These are phyloP conservation scores for Papilio helenus DNA, from an alignment of 1,140 invertebrate species.

Conservation along the genomic window DNA sequence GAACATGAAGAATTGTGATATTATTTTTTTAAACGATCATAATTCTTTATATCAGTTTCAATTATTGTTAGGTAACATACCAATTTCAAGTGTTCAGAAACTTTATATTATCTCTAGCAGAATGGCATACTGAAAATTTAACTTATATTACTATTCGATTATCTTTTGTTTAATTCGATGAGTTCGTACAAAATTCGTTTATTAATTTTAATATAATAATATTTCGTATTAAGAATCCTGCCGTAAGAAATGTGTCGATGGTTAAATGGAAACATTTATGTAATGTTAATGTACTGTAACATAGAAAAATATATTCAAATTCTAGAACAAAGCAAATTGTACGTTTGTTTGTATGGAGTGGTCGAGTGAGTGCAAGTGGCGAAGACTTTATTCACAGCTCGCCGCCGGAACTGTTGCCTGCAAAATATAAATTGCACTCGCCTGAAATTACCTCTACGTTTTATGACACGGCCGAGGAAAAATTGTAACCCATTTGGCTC, in stretches of 20 bases:
- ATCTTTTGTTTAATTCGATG: background rate
- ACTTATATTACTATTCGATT: too few species aligned
- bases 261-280: background rate
- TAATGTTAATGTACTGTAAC: slow-evolving; percentile 13
- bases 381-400: slow-evolving; percentile 64
- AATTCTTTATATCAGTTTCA: background rate
- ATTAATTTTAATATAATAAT: too few species aligned
- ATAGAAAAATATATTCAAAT: slow-evolving; percentile 24
- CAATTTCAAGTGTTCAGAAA: background rate
- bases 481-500: slow-evolving; percentile 51
- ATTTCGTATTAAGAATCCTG: too few species aligned
- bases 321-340: slow-evolving; percentile 38
- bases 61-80: slow-evolving; percentile 12
- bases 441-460: slow-evolving; percentile 68
- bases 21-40: too few species aligned
- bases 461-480: slow-evolving; percentile 65
- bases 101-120: background rate
- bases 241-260: too few species aligned
- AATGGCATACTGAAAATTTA: background rate
- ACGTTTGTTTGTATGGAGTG: slow-evolving; percentile 47
- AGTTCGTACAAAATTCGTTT: too few species aligned
- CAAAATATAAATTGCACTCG: slow-evolving; percentile 70
- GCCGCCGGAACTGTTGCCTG: slow-evolving; percentile 53
- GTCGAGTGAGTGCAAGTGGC: slow-evolving; percentile 53
- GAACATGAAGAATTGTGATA: background rate